Evolutionary conservation across 2,113 vertebrate species (phyloP).

Genomic region (Elephantulus edwardii): DNA sequence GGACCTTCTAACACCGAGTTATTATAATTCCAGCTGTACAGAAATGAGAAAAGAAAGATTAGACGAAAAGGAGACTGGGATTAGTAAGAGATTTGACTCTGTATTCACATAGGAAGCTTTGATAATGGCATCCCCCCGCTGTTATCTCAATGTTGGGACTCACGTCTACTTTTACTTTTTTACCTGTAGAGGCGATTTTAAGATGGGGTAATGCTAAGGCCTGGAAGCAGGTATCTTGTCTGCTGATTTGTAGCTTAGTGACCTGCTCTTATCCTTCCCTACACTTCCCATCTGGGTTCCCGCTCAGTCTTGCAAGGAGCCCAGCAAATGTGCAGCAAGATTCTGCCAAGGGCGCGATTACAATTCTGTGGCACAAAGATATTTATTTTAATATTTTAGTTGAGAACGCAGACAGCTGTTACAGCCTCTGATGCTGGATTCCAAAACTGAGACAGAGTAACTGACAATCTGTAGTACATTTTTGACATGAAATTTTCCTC

Average conservation of each 20-base stretch:
- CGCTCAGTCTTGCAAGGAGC: not conserved
- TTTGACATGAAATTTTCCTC: not conserved
- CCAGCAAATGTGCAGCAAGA: not conserved
- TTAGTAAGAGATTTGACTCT: too few relatives aligned
- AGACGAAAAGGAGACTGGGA: not conserved
- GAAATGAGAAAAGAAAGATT: rapidly evolving
- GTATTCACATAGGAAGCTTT: rapidly evolving
- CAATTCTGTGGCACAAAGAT: not conserved
- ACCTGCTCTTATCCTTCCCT: rapidly evolving
- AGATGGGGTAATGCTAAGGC: not conserved
- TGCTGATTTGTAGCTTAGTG: rapidly evolving
- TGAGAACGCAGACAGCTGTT: not conserved
- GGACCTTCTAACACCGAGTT: not conserved
- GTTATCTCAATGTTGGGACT: not conserved
- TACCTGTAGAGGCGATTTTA: not conserved
- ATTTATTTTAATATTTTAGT: conserved; percentile 2
- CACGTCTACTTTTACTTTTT: not conserved
- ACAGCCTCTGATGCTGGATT: not conserved
- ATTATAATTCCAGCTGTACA: not conserved
- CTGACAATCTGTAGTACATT: not conserved
- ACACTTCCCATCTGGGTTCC: rapidly evolving
- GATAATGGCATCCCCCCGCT: not conserved
- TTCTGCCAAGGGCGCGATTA: not conserved
- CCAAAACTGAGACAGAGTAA: not conserved
- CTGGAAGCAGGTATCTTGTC: rapidly evolving